These are phyloP conservation scores for Anthoptus insignis DNA, from an alignment of 2,888 invertebrate species.

Conservation along the genomic window DNA sequence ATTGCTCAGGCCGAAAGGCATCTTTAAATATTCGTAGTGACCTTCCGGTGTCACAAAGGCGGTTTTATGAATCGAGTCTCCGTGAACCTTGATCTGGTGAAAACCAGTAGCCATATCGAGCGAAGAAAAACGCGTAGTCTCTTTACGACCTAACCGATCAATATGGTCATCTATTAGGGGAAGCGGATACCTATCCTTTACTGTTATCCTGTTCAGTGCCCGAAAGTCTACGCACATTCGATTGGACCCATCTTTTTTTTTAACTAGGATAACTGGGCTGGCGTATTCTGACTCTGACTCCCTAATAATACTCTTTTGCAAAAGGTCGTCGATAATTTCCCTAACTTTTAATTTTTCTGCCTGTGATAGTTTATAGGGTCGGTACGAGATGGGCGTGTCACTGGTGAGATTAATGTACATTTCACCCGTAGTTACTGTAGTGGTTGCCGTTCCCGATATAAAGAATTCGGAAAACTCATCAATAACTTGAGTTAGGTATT, in stretches of 20 bases:
- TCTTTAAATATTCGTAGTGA: constrained; percentile 40
- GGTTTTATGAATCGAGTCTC: constrained; percentile 25
- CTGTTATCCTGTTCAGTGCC: constrained; percentile 35
- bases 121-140: not conserved
- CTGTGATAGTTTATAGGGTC: constrained; percentile 42
- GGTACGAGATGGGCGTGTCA: constrained; percentile 30
- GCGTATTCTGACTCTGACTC: constrained; percentile 45
- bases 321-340: constrained; percentile 42
- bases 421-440: constrained; percentile 45
- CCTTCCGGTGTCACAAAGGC: constrained; percentile 42
- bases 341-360: constrained; percentile 40
- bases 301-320: constrained; percentile 43
- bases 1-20: constrained; percentile 43
- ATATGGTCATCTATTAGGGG: constrained; percentile 42
- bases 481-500: constrained; percentile 28
- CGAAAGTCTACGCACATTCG: constrained; percentile 42
- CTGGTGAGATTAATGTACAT: constrained; percentile 40
- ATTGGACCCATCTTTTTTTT: constrained; percentile 45
- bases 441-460: constrained; percentile 37
- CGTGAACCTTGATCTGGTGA: constrained; percentile 33
- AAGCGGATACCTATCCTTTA: constrained; percentile 37
- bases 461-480: constrained; percentile 36
- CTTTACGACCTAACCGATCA: constrained; percentile 20
- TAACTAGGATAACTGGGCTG: constrained; percentile 47
- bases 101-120: constrained; percentile 37